Base-by-base conservation (phyloP, 2,113 vertebrate species). In the Cephalopterus ornatus region DNA sequence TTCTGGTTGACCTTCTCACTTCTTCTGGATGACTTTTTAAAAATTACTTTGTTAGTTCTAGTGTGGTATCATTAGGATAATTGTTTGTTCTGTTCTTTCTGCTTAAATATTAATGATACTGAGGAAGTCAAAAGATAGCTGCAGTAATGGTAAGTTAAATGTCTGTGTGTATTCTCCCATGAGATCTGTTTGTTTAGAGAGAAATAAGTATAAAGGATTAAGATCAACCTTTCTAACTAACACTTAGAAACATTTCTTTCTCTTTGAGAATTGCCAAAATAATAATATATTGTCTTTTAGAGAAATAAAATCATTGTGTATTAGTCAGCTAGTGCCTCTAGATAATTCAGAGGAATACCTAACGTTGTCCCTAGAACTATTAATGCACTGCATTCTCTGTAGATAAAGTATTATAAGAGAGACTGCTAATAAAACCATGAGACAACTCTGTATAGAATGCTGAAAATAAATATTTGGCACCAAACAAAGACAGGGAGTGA, bases 71-170 rank as follows among this genome's bases (percentile, higher is more conserved):
- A 30, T 93, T 95, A 86, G 63, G 70, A 49, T 85, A 92, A 90
- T 53, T 95, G 71, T 63, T 85, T 89, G 81, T 47, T 95, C 91
- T 95, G 44, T 50, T 91, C 52, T 91, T 93, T 89, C 91, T 95
- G 56, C 91, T 92, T 93, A 88, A 96, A 75, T 89, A 89, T 93
- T 83, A 82, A 92, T 97, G 96, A 63, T 91, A 91, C 85, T 88
- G 94, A 95, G 93, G 97, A 95, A 81, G 44, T 94, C 93, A 89
- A 96, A 95, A 95, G 93, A 85, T 88, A 93, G 85, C 92, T 94
- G 77, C 93, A 89, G 68, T 86, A 88, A 93, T 94, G 97, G 97
- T 97, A 97, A 97, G 97, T 97, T 94, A 90, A 85, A 88, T 41
- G 59, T 93, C 72, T 93, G 65, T 92, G 88, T 95, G 68, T 86